These are phyloP conservation scores for Neoascia interrupta DNA, from an alignment of 2,888 invertebrate genomes.

Conservation along the genomic window DNA sequence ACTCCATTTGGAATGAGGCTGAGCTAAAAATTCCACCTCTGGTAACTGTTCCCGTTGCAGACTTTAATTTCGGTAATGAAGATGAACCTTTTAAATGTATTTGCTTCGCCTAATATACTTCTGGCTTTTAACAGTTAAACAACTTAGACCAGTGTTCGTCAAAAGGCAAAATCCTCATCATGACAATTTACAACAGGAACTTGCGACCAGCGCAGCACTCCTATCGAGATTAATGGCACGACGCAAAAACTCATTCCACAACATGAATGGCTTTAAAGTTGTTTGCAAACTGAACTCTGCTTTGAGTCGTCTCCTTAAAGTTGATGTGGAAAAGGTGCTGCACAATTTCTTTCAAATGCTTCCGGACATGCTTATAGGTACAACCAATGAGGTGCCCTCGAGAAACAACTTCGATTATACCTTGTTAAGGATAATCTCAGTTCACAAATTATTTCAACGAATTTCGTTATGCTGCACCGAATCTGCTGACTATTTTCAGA, in stretches of 20 bases:
- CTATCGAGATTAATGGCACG: conserved; percentile 77
- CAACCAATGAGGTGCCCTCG: conserved; percentile 74
- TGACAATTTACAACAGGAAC: conserved; percentile 61
- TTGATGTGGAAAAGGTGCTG: conserved; percentile 74
- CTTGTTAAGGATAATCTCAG: conserved; percentile 73
- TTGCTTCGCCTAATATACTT: too few relatives aligned
- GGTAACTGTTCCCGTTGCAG: conserved; percentile 71
- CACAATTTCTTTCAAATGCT: conserved; percentile 74
- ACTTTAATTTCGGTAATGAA: conserved; percentile 73
- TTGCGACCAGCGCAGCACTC: conserved; percentile 75
- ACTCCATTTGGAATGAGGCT: conserved; percentile 75
- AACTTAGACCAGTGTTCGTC: conserved; percentile 68
- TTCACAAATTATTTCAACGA: conserved; percentile 73
- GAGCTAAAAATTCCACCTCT: conserved; percentile 76
- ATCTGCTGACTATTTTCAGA: conserved; percentile 74
- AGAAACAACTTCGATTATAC: conserved; percentile 74
- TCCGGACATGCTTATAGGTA: conserved; percentile 72
- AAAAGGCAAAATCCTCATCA: conserved; percentile 67
- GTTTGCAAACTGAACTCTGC: conserved; percentile 76
- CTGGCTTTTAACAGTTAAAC: conserved; percentile 71
- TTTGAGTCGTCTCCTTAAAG: conserved; percentile 74
- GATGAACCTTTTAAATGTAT: too few relatives aligned
- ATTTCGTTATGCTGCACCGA: conserved; percentile 74
- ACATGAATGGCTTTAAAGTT: conserved; percentile 75
- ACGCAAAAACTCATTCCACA: conserved; percentile 76